phyloP scores from a whole-genome alignment of 1,140 invertebrate species.

The Conopomorpha cramerella region DNA sequence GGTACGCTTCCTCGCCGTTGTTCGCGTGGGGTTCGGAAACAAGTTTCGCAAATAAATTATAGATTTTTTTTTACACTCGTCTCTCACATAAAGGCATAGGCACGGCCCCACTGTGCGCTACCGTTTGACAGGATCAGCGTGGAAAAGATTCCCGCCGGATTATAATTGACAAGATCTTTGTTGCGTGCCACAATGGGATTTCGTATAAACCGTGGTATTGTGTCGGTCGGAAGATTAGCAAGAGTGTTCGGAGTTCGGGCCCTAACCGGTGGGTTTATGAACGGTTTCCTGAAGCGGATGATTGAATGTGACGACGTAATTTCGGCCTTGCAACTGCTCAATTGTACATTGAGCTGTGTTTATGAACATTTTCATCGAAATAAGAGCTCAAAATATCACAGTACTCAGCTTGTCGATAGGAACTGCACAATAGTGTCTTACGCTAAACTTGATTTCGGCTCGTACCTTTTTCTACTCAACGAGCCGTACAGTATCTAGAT shows the following conservation, averaged over 20 bases:
- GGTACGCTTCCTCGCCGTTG: slow-evolving; percentile 42
- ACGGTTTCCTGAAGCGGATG: slow-evolving; percentile 23
- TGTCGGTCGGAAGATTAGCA: slow-evolving; percentile 37
- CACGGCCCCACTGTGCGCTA: slow-evolving; percentile 32
- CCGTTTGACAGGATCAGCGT: slow-evolving; percentile 31
- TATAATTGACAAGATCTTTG: slow-evolving; percentile 59
- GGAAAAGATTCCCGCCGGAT: slow-evolving; percentile 45
- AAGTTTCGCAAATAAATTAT: slow-evolving; percentile 56
- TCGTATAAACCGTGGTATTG: slow-evolving; percentile 39
- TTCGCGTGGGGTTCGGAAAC: slow-evolving; percentile 43
- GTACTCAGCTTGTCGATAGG: no score
- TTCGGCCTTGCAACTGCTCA: no score
- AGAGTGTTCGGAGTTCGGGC: slow-evolving; percentile 20
- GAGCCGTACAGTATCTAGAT: no score
- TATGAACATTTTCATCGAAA: no score
- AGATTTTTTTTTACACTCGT: slow-evolving; percentile 55
- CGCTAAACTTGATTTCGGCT: no score
- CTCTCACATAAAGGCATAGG: slow-evolving; percentile 16
- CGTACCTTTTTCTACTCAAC: no score
- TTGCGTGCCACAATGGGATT: slow-evolving; percentile 43
- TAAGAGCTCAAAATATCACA: no score
- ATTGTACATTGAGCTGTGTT: no score
- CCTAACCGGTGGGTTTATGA: slow-evolving; percentile 25
- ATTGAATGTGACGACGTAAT: no score
- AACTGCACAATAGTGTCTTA: no score